Conservation (phyloP, 2,113 vertebrate species). For the Dipodomys stephensi region DNA sequence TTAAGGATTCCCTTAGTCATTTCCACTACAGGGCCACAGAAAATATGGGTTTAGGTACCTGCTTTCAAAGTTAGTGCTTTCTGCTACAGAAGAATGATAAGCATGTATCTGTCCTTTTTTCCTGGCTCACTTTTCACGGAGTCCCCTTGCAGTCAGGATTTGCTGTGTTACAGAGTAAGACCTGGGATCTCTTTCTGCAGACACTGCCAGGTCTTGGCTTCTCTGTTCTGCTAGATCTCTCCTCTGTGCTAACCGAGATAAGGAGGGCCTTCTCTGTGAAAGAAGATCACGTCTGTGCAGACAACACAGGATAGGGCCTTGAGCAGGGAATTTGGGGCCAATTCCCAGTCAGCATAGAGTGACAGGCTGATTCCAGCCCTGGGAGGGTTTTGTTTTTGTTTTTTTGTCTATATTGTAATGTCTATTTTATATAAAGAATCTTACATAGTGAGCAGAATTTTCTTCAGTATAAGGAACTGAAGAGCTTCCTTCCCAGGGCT, state of each 20-base stretch:
- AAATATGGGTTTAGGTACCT: neutral
- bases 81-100: neutral
- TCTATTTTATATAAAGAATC: too few relatives aligned
- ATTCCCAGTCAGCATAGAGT: neutral
- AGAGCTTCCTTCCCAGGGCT: neutral
- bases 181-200: neutral
- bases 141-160: neutral
- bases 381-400: neutral
- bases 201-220: too few relatives aligned
- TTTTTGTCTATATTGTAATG: accelerated
- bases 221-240: neutral
- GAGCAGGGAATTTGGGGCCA: neutral
- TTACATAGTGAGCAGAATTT: neutral
- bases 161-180: neutral
- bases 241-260: neutral
- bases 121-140: neutral
- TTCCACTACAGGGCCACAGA: too few relatives aligned
- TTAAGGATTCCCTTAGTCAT: too few relatives aligned
- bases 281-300: neutral
- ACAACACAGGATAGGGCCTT: neutral
- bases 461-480: neutral
- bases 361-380: neutral
- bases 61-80: neutral
- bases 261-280: neutral
- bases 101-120: neutral